Conservation (phyloP, 2,113 vertebrate genomes). For the Microtus montanus region DNA sequence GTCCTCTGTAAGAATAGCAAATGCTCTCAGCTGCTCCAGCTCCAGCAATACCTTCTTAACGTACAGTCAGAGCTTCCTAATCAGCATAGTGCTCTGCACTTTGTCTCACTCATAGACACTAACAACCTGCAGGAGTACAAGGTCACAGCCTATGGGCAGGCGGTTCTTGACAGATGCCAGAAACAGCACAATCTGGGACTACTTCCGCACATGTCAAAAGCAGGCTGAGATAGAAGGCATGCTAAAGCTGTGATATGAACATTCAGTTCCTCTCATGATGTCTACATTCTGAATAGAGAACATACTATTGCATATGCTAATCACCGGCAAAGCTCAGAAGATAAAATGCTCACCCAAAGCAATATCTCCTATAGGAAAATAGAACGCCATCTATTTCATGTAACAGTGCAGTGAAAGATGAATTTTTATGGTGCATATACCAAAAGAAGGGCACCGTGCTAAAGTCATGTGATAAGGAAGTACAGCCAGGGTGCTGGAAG, state of each 20-base stretch:
- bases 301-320: not conserved
- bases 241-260: not conserved
- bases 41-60: not conserved
- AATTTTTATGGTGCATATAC: not conserved
- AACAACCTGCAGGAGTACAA: not conserved
- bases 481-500: not conserved
- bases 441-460: not conserved
- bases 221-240: not conserved
- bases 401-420: not conserved
- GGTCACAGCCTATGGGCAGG: not conserved
- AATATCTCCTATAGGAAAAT: not conserved
- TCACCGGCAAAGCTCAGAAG: not conserved
- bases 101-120: not conserved
- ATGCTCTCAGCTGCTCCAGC: not conserved
- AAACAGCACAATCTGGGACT: not conserved
- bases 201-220: not conserved
- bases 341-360: conserved; percentile 4
- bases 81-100: not conserved
- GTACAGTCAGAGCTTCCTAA: not conserved
- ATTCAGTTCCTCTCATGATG: not conserved
- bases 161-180: not conserved
- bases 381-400: not conserved
- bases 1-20: too few species aligned
- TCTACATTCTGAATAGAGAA: not conserved
- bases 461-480: not conserved